Base-by-base conservation (phyloP, 2,888 invertebrate genomes). In the Coronaproctus castanopsis region DNA sequence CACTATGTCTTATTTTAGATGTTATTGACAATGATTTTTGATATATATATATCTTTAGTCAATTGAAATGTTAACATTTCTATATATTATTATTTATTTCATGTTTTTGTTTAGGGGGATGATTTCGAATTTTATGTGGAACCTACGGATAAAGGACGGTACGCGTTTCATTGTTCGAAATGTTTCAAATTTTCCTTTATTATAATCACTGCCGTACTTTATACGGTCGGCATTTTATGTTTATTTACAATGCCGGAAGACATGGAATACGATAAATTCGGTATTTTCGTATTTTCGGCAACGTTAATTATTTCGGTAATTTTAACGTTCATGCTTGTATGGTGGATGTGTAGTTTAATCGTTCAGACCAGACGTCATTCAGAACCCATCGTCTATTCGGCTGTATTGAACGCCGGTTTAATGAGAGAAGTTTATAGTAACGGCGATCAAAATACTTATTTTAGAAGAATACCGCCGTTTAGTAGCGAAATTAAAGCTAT, bases 81-180 rank as follows among this genome's bases (percentile, higher is more conserved):
- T 36, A 36, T 36, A 36, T 36, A 8, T 36, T 36, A 36, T 8
- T 36, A 36, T 36, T 5, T 36, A 8, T 36, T 14, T 14, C 8
- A 8, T 36, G 36, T 52, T 14, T 24, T 20, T 36, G 24, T 51
- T n/a, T 52, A 59, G 59, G 59, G 55, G 24, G 59, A 59, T 48
- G 59, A 59, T 59, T 59, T 59, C 3, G 59, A 59, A 36, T 59
- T 59, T 55, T 51, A 55, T 18, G 52, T 59, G 2, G 59, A 59
- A 36, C 59, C 59, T 19, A 36, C 5, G 14, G 14, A 5, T 14
- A 36, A 36, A 36, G 8, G 36, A 14, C 5, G 36, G 36, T 36
- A 36, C 36, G 8, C 14, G 14, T n/a, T n/a, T n/a, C 36, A 36
- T 14, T 36, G 36, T 36, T 36, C 36, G 36, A 36, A 36, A 36